Conservation (phyloP, 2,888 invertebrate genomes). For the Leptinotarsa tumamoca region DNA sequence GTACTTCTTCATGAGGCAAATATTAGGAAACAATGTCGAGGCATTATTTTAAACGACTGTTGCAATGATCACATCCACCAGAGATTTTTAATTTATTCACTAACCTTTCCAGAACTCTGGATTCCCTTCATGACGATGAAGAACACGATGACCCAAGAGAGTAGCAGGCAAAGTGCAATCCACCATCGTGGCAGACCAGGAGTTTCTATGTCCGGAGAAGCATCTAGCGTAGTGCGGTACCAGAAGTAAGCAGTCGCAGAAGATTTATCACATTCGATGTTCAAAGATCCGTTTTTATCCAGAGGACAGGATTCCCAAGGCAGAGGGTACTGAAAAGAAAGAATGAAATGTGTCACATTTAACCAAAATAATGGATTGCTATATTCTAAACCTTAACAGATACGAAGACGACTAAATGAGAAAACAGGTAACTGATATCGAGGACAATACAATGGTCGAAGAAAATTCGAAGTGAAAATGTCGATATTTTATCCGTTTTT, state of each 20-base stretch:
- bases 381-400: too few relatives aligned
- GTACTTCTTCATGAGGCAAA: too few relatives aligned
- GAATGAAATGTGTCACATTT: too few relatives aligned
- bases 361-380: too few relatives aligned
- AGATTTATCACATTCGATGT: conserved; percentile 83
- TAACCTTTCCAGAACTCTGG: conserved; percentile 93
- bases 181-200: conserved; percentile 91
- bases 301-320: conserved; percentile 88
- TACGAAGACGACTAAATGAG: too few relatives aligned
- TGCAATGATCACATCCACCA: too few relatives aligned
- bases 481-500: too few relatives aligned
- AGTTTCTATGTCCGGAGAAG: conserved; percentile 86
- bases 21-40: too few relatives aligned
- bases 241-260: conserved; percentile 93
- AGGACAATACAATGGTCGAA: too few relatives aligned
- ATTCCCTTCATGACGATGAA: conserved; percentile 97
- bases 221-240: conserved; percentile 91
- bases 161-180: conserved; percentile 87
- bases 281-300: conserved; percentile 74
- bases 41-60: too few relatives aligned
- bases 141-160: conserved; percentile 93
- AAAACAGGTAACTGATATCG: too few relatives aligned
- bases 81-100: neutral
- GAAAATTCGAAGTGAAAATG: too few relatives aligned
- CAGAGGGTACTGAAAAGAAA: conserved; percentile 74